Evolutionary conservation across 2,113 vertebrate species (phyloP).

Genomic region (Larimichthys polyactis): DNA sequence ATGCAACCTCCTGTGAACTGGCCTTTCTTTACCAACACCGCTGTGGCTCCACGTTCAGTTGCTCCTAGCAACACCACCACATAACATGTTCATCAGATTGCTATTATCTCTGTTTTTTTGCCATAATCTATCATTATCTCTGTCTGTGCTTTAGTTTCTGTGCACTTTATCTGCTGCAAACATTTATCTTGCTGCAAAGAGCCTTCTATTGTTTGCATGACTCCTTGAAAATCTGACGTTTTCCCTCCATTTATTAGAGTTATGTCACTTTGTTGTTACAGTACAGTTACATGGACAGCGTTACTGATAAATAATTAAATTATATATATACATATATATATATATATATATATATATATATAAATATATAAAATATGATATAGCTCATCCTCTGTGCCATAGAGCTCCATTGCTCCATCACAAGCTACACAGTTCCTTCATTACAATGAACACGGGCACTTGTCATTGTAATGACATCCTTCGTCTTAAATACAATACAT

Average conservation of each 20-base stretch:
- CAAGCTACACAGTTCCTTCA: background rate
- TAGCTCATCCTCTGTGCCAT: no score
- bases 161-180: conserved; percentile 2
- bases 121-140: background rate
- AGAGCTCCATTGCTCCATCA: no score
- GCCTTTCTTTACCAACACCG: conserved; percentile 20
- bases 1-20: conserved; percentile 24
- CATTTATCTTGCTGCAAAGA: background rate
- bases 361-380: no score
- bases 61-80: conserved; percentile 27
- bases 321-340: no score
- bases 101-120: no score
- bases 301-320: background rate
- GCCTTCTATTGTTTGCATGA: background rate
- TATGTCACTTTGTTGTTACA: background rate
- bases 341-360: background rate
- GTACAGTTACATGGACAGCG: background rate
- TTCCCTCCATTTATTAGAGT: background rate
- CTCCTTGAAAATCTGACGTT: background rate
- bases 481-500: background rate
- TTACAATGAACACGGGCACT: background rate
- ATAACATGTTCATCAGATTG: background rate
- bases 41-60: conserved; percentile 25
- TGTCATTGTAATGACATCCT: no score
- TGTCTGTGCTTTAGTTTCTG: background rate